phyloP scores from a whole-genome alignment of 30 jellyfish, hydroid and myxozoan genomes.

The Turritopsis rubra region DNA sequence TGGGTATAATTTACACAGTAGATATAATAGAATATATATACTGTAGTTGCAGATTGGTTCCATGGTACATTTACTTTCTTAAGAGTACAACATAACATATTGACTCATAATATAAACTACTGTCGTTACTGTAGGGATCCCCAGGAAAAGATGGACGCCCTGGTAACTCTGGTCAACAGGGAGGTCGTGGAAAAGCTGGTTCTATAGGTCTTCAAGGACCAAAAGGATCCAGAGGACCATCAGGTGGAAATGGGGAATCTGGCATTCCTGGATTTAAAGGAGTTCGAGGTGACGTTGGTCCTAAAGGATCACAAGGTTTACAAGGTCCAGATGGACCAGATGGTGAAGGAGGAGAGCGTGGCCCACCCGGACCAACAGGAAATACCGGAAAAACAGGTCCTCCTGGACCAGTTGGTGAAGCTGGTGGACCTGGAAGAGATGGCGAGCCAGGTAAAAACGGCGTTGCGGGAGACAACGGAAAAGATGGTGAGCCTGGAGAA shows the following conservation, averaged over 20 bases:
- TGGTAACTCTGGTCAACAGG: slow-evolving; percentile 30
- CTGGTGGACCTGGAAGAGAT: slow-evolving; percentile 83
- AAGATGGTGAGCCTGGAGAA: slow-evolving; percentile 38
- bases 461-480: slow-evolving; percentile 80
- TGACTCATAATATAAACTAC: too few relatives aligned
- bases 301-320: slow-evolving; percentile 59
- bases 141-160: slow-evolving; percentile 52
- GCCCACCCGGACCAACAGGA: slow-evolving; percentile 71
- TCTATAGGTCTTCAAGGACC: slow-evolving; percentile 31
- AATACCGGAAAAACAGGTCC: slow-evolving; percentile 82
- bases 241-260: slow-evolving; percentile 35
- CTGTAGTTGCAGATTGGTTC: too few relatives aligned
- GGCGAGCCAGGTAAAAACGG: slow-evolving; percentile 92
- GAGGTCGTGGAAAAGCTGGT: slow-evolving; percentile 30
- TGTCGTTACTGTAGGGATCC: slow-evolving; percentile 14
- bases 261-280: slow-evolving; percentile 37
- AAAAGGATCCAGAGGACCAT: slow-evolving; percentile 37
- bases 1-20: too few relatives aligned
- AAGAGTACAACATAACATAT: too few relatives aligned
- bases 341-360: slow-evolving; percentile 84
- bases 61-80: too few relatives aligned
- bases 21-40: too few relatives aligned
- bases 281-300: slow-evolving; percentile 47
- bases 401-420: slow-evolving; percentile 84
- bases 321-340: slow-evolving; percentile 63